phyloP scores from a whole-genome alignment of 2,797 vertebrate genomes.

The Lerista edwardsae region DNA sequence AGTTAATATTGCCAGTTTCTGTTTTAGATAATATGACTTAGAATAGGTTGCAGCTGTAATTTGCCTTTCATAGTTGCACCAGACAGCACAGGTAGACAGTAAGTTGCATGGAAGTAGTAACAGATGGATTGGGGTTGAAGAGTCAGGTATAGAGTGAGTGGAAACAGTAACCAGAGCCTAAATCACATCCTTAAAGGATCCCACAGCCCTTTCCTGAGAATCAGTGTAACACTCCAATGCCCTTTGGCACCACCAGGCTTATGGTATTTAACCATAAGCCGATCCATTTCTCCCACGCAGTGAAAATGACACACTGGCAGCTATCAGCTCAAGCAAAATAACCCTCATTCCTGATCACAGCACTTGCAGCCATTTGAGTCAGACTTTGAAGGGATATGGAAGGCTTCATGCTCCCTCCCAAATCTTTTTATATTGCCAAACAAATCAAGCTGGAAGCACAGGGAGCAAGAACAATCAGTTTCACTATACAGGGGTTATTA shows the following conservation, averaged over 20 bases:
- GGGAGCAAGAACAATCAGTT: neutral
- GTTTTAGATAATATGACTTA: no score
- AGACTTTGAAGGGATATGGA: neutral
- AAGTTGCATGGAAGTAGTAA: neutral
- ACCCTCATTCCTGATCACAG: neutral
- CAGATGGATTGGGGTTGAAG: neutral
- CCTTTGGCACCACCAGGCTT: neutral
- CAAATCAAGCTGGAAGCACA: neutral
- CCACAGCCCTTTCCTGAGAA: neutral
- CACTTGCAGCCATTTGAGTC: neutral
- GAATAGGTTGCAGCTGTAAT: no score
- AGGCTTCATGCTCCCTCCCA: neutral
- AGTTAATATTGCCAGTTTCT: no score
- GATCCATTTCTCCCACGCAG: constrained; percentile 11
- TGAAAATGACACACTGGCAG: constrained; percentile 20
- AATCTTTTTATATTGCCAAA: constrained; percentile 4
- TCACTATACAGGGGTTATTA: neutral
- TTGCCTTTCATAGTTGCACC: no score
- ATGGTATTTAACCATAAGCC: neutral
- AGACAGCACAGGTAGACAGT: neutral
- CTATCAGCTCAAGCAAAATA: constrained; percentile 14
- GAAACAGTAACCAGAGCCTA: neutral
- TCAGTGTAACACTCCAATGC: neutral
- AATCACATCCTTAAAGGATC: neutral
- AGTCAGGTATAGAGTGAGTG: neutral